Base-by-base conservation (phyloP, 2,797 vertebrate species). In the Eulemur rubriventer region DNA sequence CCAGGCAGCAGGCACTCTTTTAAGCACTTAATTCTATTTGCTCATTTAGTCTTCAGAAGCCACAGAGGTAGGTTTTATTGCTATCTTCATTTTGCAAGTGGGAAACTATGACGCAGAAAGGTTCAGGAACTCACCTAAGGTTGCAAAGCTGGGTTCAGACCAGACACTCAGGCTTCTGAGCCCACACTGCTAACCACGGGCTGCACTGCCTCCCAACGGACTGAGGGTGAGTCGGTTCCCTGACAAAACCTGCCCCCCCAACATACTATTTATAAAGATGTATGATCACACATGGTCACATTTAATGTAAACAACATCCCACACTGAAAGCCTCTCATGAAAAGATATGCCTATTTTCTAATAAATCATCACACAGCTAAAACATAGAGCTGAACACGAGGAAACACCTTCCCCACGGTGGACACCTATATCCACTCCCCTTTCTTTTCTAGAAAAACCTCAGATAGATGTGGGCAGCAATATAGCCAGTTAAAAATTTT, bases 201-300 rank as follows among this genome's bases (percentile, higher is more conserved):
- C 91, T 76, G 41, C 26, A 61, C 46, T 87, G 94, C 91, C 88
- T 97, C 95, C 92, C 43, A 18, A 61, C 35, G 55, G 95, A 50
- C 84, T 82, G 17, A 84, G 18, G 11, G 30, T 30, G 50, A 63
- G 48, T 38, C 30, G 46, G 61, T 67, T 76, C 13, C 22, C 43
- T 11, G 38, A 59, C 41, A 91, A 87, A 61, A 4, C 28, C 33
- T 30, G 33, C n/a, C 28, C 50, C 50, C 52, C 28, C 24, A 84
- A 43, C 26, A 79, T 65, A 33, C 10, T 38, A 52, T 57, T 76
- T 20, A 26, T 33, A 43, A 75, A 73, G 18, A 50, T 10, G 4
- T 22, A 30, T 7, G 17, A 35, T 69, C 63, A 76, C 18, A 70
- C 5, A 7, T 6, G 33, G 63, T n/a, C 72, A 50, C 50, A 18